Percentiles rank a stretch among this genome's conserved stretches.
Evolutionary conservation across 2,888 invertebrate species (phyloP).

Genomic region (Yponomeuta plumbellus): DNA sequence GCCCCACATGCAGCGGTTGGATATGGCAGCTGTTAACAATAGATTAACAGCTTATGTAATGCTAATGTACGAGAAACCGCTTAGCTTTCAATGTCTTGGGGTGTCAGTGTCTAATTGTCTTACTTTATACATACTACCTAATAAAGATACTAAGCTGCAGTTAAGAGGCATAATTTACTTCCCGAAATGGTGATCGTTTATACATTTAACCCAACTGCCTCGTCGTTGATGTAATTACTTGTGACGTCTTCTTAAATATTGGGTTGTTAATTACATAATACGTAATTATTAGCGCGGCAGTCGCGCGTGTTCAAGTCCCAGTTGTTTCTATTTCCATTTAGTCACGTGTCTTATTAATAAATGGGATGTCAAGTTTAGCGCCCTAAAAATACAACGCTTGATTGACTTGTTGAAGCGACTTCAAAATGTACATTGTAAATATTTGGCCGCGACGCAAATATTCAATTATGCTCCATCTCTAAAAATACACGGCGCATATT

Average conservation of each 20-base stretch:
- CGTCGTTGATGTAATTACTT: neutral
- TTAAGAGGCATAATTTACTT: neutral
- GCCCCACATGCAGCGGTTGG: too few species aligned
- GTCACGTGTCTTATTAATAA: neutral
- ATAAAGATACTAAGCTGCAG: too few species aligned
- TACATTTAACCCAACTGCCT: neutral
- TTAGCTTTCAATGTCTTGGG: too few species aligned
- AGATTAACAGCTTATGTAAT: too few species aligned
- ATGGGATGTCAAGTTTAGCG: neutral
- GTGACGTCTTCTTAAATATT: neutral
- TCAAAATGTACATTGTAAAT: conserved; percentile 14
- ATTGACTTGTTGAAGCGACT: conserved; percentile 15
- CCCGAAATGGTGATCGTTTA: neutral
- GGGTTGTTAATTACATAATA: neutral
- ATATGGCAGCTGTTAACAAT: neutral
- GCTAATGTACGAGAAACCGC: too few species aligned
- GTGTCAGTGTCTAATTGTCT: too few species aligned
- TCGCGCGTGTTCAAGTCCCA: conserved; percentile 17
- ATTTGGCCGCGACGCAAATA: conserved; percentile 13
- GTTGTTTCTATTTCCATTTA: conserved; percentile 3
- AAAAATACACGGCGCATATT: neutral
- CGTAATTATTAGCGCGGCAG: conserved; percentile 20
- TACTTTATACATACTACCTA: too few species aligned
- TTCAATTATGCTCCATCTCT: neutral
- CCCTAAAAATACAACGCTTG: conserved; percentile 10